Evolutionary conservation across 2,888 invertebrate species (phyloP), one percentile per base, ranked within the genome.

Genomic region (Plebejus anna): DNA sequence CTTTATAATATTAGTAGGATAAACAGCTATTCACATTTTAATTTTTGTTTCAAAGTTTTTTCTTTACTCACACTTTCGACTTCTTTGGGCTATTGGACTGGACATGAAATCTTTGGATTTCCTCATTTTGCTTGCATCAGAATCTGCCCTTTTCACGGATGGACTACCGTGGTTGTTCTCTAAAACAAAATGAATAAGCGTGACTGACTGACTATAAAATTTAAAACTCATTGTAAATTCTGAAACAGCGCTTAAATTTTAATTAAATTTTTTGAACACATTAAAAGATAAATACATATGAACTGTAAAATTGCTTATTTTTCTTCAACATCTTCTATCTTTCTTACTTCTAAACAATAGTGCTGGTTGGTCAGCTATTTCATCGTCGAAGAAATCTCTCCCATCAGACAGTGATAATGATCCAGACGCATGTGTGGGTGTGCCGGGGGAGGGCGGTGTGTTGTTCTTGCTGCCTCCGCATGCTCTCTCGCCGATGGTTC

Each of bases 291-390:
- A 22, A 22, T 22, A 22, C 22, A 22, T 22, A 22, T 22, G 22
- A 22, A 22, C 22, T 22, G 22, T 22, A 22, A 22, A 42, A 9
- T 42, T 42, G 9, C 7, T 1, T 38, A 38, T 42, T 7, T 42
- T 47, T 47, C 3, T 0, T 47, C 47, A 47, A 47, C 47, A 3
- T 47, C 9, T 47, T 47, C 22, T 22, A 22, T 47, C 47, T 47
- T 47, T 79, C 84, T 95, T 94, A 88, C 96, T 96, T 85, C 96
- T 96, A 84, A 97, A 97, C 16, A 97, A 94, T 80, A 98, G 87
- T 1, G 96, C 97, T 13, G 98, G 98, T 85, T 98, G 98, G 90
- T 98, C 98, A 70, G 97, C 97, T 79, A 98, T 98, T 89, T 98
- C 98, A 83, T 98, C 98, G 83, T 98, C 98, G 79, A 98, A 95